Evolutionary conservation across 2,888 invertebrate genomes (phyloP).

Genomic region (Leuctra nigra): DNA sequence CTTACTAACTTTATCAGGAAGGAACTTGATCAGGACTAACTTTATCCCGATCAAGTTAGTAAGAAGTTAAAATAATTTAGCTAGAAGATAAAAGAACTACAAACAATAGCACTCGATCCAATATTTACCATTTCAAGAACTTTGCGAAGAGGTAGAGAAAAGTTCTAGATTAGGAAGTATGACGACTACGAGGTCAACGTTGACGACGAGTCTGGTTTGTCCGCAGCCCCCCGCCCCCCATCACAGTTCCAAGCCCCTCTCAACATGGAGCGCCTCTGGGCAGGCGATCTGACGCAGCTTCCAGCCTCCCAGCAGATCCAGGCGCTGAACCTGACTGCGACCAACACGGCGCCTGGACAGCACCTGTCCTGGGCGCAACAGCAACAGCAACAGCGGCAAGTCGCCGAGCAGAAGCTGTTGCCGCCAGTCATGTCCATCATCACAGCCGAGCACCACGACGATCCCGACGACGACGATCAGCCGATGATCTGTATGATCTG

Average conservation of each 20-base stretch:
- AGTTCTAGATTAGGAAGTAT: too few species aligned
- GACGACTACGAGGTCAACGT: too few species aligned
- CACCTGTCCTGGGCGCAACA: slow-evolving; percentile 25
- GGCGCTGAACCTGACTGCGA: slow-evolving; percentile 57
- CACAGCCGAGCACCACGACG: slow-evolving; percentile 27
- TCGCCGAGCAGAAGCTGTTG: slow-evolving; percentile 30
- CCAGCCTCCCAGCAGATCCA: slow-evolving; percentile 75
- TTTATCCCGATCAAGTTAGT: too few species aligned
- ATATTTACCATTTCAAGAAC: too few species aligned
- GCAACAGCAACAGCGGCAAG: slow-evolving; percentile 1
- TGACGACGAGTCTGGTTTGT: too few species aligned
- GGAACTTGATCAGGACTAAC: too few species aligned
- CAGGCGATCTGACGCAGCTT: slow-evolving; percentile 77
- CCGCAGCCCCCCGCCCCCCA: not conserved
- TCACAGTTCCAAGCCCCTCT: slow-evolving; percentile 50
- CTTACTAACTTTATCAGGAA: too few species aligned
- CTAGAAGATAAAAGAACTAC: too few species aligned
- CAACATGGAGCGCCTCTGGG: slow-evolving; percentile 90
- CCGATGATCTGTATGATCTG: slow-evolving; percentile 98
- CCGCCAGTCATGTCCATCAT: slow-evolving; percentile 31
- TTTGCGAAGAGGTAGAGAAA: too few species aligned
- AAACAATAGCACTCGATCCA: too few species aligned
- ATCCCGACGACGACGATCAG: slow-evolving; percentile 71
- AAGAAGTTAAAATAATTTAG: too few species aligned
- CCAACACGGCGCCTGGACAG: slow-evolving; percentile 37